phyloP scores from a whole-genome alignment of 1,140 invertebrate genomes.

The Drosophila nebulosa region DNA sequence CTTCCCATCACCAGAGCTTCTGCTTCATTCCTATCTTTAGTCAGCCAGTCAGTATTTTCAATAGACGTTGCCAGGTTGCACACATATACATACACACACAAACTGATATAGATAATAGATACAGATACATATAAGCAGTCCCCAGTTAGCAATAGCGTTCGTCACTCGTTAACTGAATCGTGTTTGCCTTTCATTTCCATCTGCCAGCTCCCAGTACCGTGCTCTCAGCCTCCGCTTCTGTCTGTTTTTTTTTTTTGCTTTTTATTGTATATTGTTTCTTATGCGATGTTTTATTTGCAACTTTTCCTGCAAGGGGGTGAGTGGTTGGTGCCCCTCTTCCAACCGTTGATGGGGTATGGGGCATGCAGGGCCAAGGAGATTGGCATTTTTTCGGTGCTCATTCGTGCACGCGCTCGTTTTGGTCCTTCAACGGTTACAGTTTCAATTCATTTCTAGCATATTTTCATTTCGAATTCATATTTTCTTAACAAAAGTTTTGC shows the following conservation, averaged over 20 bases:
- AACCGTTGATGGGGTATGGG: neutral
- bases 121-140: slow-evolving; percentile 59
- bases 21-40: slow-evolving; percentile 9
- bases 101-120: slow-evolving; percentile 11
- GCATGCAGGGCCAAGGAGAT: slow-evolving; percentile 18
- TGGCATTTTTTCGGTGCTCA: slow-evolving; percentile 65
- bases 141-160: slow-evolving; percentile 76
- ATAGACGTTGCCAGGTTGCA: slow-evolving; percentile 48
- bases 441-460: slow-evolving; percentile 79
- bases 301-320: slow-evolving; percentile 39
- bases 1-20: neutral
- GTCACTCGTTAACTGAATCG: slow-evolving; percentile 77
- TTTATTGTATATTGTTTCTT: slow-evolving; percentile 78
- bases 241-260: slow-evolving; percentile 51
- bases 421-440: slow-evolving; percentile 68
- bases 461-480: slow-evolving; percentile 80
- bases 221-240: slow-evolving; percentile 13
- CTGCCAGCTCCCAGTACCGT: slow-evolving; percentile 42
- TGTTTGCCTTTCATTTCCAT: slow-evolving; percentile 79
- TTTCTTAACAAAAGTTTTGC: slow-evolving; percentile 78
- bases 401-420: slow-evolving; percentile 66
- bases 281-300: slow-evolving; percentile 77
- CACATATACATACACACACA: slow-evolving; percentile 26
- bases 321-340: neutral
- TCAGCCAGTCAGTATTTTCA: slow-evolving; percentile 52